Base-by-base conservation (phyloP, 2,797 vertebrate genomes). In the Neopelma chrysocephalum region DNA sequence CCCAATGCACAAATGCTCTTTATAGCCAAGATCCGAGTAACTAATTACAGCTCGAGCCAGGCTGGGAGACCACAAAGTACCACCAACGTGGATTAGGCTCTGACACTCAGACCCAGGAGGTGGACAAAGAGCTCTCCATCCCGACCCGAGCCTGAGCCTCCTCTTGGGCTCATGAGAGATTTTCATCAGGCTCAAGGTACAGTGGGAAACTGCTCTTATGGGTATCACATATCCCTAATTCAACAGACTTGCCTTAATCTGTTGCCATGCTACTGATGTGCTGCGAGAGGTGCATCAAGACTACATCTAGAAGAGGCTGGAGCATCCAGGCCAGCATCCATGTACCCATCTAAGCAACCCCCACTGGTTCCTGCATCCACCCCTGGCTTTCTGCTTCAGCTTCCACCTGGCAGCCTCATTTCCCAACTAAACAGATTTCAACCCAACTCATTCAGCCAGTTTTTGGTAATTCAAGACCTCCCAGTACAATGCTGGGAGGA, bases 1-100 rank as follows among this genome's bases (percentile, higher is more conserved):
- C 68, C 75, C 0, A 0, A 58, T 32, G 90, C 68, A 95, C 83
- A 93, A 92, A 92, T 75, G 71, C 45, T 82, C 71, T 75, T 87
- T 87, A 77, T 12, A 93, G 89, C 56, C 9, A 3, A 62, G 78
- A 62, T 87, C 53, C 1, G 0, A 53, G 40, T 53, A 82, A 77
- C 43, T 77, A 87, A 88, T 47, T 80, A 86, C 65, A 71, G 65
- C 66, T 94, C 0, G 0, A 31, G 61, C 27, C 0, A 0, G 31
- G 53, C 65, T 75, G n/a, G 17, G 64, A 91, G 68, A 78, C 69
- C 78, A 69, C 76, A 65, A 80, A 91, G 71, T 58, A 58, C 42
- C 65, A 62, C 68, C 20, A 17, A 12, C 0, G 2, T 29, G 38
- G 71, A 81, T 78, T 21, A 50, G 32, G 42, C 34, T 89, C 91